A percentile compares a stretch with the other conserved stretches of the same genome.
Evolutionary conservation across 1,140 invertebrate species (phyloP).

Genomic region (Solen grandis): DNA sequence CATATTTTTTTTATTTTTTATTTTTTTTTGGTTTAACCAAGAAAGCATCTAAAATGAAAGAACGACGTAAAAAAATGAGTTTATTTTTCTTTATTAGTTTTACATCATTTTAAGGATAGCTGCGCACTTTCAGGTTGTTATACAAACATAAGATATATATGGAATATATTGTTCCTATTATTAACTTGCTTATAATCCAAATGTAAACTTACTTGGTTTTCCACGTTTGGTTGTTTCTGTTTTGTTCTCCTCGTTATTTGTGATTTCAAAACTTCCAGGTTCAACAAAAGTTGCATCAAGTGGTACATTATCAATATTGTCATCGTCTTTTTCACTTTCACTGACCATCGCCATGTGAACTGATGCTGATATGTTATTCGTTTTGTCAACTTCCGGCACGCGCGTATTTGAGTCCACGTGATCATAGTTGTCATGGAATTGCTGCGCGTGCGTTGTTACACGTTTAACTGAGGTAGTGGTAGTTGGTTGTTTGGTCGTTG

Average conservation of each 20-base stretch:
- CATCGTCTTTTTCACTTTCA: background rate
- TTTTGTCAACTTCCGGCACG: background rate
- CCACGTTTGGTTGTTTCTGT: background rate
- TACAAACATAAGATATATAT: too few relatives aligned
- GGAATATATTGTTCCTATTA: too few relatives aligned
- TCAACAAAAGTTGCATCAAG: slow-evolving; percentile 36
- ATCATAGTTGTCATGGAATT: background rate
- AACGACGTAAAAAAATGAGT: too few relatives aligned
- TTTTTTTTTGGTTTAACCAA: too few relatives aligned
- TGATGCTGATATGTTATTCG: slow-evolving; percentile 7
- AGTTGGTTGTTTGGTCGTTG: slow-evolving; percentile 10
- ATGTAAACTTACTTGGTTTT: slow-evolving; percentile 10
- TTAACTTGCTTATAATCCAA: too few relatives aligned
- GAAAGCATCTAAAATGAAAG: too few relatives aligned
- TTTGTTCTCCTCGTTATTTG: background rate
- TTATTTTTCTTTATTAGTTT: too few relatives aligned
- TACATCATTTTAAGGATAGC: too few relatives aligned
- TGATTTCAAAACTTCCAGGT: background rate
- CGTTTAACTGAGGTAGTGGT: too few relatives aligned
- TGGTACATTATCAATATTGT: slow-evolving; percentile 2
- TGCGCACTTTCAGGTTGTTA: too few relatives aligned
- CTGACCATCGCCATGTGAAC: slow-evolving; percentile 31
- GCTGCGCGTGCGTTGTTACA: background rate
- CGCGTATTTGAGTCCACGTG: background rate
- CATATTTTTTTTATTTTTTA: too few relatives aligned